Conservation (phyloP, 2,888 invertebrate species). For the Lasioglossum villosulum region DNA sequence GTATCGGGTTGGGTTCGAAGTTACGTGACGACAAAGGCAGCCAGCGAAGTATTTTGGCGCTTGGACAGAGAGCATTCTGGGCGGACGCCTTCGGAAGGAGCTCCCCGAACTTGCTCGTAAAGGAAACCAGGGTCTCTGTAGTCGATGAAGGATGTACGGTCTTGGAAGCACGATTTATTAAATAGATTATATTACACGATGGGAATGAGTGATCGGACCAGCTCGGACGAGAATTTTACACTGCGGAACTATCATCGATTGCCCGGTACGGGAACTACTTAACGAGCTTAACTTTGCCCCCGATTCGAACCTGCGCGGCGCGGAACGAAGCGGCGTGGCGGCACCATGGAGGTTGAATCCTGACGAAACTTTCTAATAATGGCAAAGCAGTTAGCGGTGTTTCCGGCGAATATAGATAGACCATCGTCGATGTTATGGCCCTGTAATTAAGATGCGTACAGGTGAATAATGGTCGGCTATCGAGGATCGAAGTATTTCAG, state of each 20-base stretch:
- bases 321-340: neutral
- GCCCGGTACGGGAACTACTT: constrained; percentile 71
- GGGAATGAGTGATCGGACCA: constrained; percentile 40
- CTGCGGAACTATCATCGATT: constrained; percentile 70
- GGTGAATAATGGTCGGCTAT: constrained; percentile 48
- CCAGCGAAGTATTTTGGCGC: constrained; percentile 57
- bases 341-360: constrained; percentile 47
- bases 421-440: constrained; percentile 20
- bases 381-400: constrained; percentile 75
- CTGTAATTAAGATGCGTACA: constrained; percentile 52
- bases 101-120: neutral
- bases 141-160: neutral
- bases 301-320: constrained; percentile 42
- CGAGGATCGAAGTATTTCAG: constrained; percentile 9
- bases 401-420: constrained; percentile 58
- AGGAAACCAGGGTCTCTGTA: neutral
- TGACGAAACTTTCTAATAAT: constrained; percentile 75
- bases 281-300: constrained; percentile 75
- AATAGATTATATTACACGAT: constrained; percentile 27
- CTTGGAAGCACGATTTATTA: constrained; percentile 33
- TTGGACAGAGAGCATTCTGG: neutral
- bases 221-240: constrained; percentile 73
- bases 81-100: neutral
- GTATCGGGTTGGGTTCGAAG: constrained; percentile 50
- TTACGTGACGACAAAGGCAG: constrained; percentile 43